A percentile compares a stretch with the other conserved stretches of the same genome.
These are phyloP conservation scores for Phrynocephalus guinanensis DNA, from an alignment of 2,797 vertebrate species.

Conservation along the genomic window DNA sequence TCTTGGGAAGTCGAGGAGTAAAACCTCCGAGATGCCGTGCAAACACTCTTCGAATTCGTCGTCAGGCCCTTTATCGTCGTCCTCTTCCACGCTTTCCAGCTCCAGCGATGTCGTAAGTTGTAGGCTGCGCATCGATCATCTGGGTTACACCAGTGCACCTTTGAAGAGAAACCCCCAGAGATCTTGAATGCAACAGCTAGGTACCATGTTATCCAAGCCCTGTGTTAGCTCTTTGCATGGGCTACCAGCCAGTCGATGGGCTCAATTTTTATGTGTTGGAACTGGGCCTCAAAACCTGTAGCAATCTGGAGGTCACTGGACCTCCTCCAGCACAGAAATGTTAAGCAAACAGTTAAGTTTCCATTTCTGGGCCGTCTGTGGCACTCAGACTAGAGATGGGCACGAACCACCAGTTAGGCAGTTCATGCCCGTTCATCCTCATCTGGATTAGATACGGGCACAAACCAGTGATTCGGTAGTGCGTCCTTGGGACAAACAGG, in stretches of 20 bases:
- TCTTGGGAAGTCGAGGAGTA: conserved; percentile 82
- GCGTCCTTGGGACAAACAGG: no score
- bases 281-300: background rate
- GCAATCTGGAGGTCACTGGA: background rate
- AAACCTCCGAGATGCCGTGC: conserved; percentile 83
- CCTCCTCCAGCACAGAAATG: no score
- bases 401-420: no score
- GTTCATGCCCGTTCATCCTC: no score
- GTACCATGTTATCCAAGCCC: background rate
- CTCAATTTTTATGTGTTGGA: background rate
- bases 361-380: no score
- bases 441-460: background rate
- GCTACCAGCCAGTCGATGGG: background rate
- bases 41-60: conserved; percentile 96
- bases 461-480: no score
- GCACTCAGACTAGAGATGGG: no score
- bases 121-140: background rate
- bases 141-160: no score
- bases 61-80: conserved; percentile 88
- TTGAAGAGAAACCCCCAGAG: background rate
- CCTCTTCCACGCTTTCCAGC: conserved; percentile 90
- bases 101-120: conserved; percentile 93
- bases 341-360: no score
- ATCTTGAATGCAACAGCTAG: background rate
- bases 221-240: background rate